Evolutionary conservation across 2,888 invertebrate species (phyloP).

Genomic region (Diaperis boleti): DNA sequence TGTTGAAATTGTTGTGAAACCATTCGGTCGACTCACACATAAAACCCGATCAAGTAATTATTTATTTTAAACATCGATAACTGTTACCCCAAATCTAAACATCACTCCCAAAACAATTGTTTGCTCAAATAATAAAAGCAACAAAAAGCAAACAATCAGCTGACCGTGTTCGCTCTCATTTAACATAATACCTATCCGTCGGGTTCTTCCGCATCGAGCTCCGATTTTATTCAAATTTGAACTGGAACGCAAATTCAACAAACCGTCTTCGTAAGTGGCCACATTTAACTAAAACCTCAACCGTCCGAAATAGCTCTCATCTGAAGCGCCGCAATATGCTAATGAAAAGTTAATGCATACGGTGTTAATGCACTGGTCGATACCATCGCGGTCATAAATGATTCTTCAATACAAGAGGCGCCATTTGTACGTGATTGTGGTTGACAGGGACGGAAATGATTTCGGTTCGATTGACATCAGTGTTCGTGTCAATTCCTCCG

Average conservation of each 20-base stretch:
- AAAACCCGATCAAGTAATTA: too few relatives aligned
- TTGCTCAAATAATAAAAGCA: too few relatives aligned
- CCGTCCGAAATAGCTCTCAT: constrained; percentile 15
- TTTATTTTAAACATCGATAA: too few relatives aligned
- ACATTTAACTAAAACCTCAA: constrained; percentile 20
- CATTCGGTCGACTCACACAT: too few relatives aligned
- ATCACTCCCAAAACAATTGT: too few relatives aligned
- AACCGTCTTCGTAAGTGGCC: constrained; percentile 9
- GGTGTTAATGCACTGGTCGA: constrained; percentile 29
- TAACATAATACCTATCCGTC: not conserved
- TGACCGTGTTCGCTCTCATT: not conserved
- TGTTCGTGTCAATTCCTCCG: constrained; percentile 15
- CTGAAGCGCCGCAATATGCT: constrained; percentile 21
- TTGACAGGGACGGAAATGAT: constrained; percentile 38
- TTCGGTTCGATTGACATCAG: constrained; percentile 35
- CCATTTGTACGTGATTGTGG: constrained; percentile 34
- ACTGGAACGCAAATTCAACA: not conserved
- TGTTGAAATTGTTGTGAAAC: too few relatives aligned
- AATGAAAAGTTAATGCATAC: constrained; percentile 34
- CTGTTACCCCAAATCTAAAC: too few relatives aligned
- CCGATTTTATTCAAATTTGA: not conserved
- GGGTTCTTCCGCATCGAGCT: not conserved
- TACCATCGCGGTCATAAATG: constrained; percentile 24
- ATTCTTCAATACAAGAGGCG: constrained; percentile 25
- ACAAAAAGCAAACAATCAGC: not conserved